Evolutionary conservation across 53 echinoderm and acorn worm genomes (phyloP).

Genomic region (Paracentrotus lividus): DNA sequence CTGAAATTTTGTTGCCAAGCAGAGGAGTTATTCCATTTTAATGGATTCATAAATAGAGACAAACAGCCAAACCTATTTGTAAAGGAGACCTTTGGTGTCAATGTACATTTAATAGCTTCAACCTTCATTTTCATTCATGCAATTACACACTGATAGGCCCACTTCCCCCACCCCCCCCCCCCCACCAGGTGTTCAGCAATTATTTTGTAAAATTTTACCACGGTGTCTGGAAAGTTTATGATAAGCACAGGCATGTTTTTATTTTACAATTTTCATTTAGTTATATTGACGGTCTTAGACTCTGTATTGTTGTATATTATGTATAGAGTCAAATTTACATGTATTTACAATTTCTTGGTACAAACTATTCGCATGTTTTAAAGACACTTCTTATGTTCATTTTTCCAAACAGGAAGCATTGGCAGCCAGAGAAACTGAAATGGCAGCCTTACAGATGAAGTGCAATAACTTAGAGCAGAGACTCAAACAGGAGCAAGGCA

Average conservation of each 20-base stretch:
- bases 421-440: slow-evolving; percentile 84
- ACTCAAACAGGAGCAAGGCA: slow-evolving; percentile 78
- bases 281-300: too few species aligned
- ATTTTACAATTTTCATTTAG: too few species aligned
- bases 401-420: slow-evolving; percentile 83
- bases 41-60: not conserved
- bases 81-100: not conserved
- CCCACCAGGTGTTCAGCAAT: too few species aligned
- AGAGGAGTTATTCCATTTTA: not conserved
- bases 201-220: too few species aligned
- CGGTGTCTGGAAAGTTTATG: too few species aligned
- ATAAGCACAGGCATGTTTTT: not conserved
- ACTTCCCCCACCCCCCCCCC: too few species aligned
- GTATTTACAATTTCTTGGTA: not conserved
- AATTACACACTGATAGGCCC: too few species aligned
- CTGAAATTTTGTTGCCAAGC: not conserved
- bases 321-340: too few species aligned
- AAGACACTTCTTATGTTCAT: not conserved
- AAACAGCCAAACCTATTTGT: not conserved
- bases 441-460: slow-evolving; percentile 86
- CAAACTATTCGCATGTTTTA: not conserved
- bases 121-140: not conserved
- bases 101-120: not conserved
- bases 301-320: too few species aligned
- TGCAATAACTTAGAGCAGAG: slow-evolving; percentile 85